Evolutionary conservation across 2,888 invertebrate genomes (phyloP).

Genomic region (Melanostoma mellinum): DNA sequence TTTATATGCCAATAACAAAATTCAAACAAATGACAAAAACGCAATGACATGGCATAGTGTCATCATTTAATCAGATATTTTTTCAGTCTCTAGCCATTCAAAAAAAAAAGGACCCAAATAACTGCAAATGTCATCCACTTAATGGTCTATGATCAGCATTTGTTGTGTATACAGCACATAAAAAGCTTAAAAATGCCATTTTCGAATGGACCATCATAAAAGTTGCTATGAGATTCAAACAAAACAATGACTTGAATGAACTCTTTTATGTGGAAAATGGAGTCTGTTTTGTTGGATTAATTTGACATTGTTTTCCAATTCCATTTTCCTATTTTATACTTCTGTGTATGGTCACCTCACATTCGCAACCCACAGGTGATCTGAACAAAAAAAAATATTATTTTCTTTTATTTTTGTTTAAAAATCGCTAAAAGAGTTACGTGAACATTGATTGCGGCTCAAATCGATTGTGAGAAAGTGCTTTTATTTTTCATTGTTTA

Average conservation of each 20-base stretch:
- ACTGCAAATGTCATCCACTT: slow-evolving; percentile 18
- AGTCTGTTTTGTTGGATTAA: not conserved
- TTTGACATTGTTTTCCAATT: not conserved
- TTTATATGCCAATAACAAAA: too few relatives aligned
- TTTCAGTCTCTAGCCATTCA: not conserved
- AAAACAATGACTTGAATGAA: slow-evolving; percentile 2
- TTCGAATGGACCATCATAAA: slow-evolving; percentile 32
- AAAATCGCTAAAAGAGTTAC: slow-evolving; percentile 7
- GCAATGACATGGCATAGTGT: too few relatives aligned
- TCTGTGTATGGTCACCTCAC: slow-evolving; percentile 9
- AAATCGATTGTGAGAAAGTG: slow-evolving; percentile 50
- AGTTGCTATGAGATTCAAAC: not conserved
- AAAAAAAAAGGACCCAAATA: not conserved
- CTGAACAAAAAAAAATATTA: slow-evolving; percentile 6
- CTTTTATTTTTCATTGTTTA: slow-evolving; percentile 40
- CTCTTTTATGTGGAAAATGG: not conserved
- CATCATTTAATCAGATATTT: not conserved
- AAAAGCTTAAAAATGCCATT: slow-evolving; percentile 19
- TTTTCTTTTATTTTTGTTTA: not conserved
- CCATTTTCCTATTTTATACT: not conserved
- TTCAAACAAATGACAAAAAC: too few relatives aligned
- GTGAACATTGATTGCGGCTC: slow-evolving; percentile 28
- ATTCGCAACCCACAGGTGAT: slow-evolving; percentile 30
- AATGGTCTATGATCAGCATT: slow-evolving; percentile 18
- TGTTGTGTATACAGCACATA: slow-evolving; percentile 12